Evolutionary conservation across 2,888 invertebrate genomes (phyloP), one percentile per base, ranked within the genome.

Genomic region (Acronicta leporina): DNA sequence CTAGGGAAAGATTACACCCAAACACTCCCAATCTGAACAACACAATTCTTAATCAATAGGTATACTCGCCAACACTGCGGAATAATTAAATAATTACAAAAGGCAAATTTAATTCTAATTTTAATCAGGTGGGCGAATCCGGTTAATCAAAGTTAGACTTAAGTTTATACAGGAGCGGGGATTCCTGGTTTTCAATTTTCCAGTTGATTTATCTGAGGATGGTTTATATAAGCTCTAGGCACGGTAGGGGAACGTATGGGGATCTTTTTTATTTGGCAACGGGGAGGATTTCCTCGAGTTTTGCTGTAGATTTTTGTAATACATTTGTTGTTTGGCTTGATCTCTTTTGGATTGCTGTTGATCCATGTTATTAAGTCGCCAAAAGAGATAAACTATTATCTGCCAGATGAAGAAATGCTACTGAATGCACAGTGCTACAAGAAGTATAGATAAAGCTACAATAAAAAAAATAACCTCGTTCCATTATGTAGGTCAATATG

Each of bases 171-270:
- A 67, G 45, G 30, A 50, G 49, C 51, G 52, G 57, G 64, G 42
- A 49, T 47, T 49, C 59, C 68, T 72, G 80, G 80, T 84, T 92
- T 92, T 91, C 89, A 92, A 92, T 92, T 93, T 92, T 91, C 89
- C 89, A 85, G 84, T 82, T 91, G 91, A 92, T 92, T 92, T 88
- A 88, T 88, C 86, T 81, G 73, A 82, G 83, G 81, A 85, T 87
- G 84, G 85, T 85, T 87, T 81, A 84, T 89, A 88, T 88, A 87
- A 85, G 77, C 69, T 65, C 16, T 46, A 60, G 75, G 64, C 60
- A 63, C 62, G 59, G 61, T 63, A 56, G 75, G 68, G 70, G 64
- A 50, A 53, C 56, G 55, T 62, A 64, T 75, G 70, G 60, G 72
- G 64, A 73, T 57, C 53, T 67, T 73, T 76, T 64, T 68, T 58